phyloP scores from a whole-genome alignment of 2,797 vertebrate genomes.

The Pangasius macronema region DNA sequence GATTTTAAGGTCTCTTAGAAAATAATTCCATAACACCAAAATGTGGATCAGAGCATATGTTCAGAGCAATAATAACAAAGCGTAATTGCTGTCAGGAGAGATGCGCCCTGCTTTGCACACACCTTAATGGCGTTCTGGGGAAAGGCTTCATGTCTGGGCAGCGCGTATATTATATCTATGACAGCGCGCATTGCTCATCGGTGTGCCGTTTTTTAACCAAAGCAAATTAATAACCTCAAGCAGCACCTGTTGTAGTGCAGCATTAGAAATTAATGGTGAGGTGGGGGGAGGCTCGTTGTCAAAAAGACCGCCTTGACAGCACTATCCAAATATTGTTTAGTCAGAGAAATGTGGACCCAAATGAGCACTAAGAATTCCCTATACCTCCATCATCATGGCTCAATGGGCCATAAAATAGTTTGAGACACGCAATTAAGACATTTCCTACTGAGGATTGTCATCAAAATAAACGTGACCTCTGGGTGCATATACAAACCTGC shows the following conservation, averaged over 20 bases:
- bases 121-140: slow-evolving; percentile 87
- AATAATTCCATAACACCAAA: slow-evolving; percentile 51
- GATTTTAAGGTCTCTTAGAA: slow-evolving; percentile 84
- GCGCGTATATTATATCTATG: slow-evolving; percentile 86
- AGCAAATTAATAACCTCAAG: slow-evolving; percentile 88
- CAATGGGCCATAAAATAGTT: slow-evolving; percentile 47
- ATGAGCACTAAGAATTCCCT: slow-evolving; percentile 50
- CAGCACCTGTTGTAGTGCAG: slow-evolving; percentile 67
- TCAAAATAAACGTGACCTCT: slow-evolving; percentile 47
- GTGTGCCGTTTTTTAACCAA: slow-evolving; percentile 83
- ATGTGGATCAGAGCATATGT: slow-evolving; percentile 91
- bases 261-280: slow-evolving; percentile 59
- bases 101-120: slow-evolving; percentile 84
- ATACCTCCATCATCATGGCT: slow-evolving; percentile 46
- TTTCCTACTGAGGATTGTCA: slow-evolving; percentile 41
- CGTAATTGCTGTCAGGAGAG: slow-evolving; percentile 91
- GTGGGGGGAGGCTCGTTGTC: slow-evolving; percentile 48
- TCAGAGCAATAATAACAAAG: slow-evolving; percentile 92
- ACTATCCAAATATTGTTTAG: slow-evolving; percentile 58
- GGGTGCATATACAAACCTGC: slow-evolving; percentile 32
- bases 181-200: slow-evolving; percentile 84
- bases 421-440: slow-evolving; percentile 42
- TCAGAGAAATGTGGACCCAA: slow-evolving; percentile 50
- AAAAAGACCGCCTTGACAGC: slow-evolving; percentile 57
- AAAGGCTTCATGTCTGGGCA: slow-evolving; percentile 83